phyloP scores from a whole-genome alignment of 2,797 vertebrate species.

The Paratrypauchen microcephalus region DNA sequence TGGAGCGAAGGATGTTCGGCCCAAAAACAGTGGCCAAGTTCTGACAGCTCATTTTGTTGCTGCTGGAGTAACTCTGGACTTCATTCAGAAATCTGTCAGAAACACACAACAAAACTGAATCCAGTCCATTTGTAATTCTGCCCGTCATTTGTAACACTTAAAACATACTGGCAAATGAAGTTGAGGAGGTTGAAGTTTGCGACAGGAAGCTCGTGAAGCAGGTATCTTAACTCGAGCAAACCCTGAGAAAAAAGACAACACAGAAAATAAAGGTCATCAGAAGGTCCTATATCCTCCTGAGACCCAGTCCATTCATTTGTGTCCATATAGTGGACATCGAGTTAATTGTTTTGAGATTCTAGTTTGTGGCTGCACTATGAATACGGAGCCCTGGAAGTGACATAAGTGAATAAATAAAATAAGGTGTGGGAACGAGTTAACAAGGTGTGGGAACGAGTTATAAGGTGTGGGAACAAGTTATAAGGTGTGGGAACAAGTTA shows the following conservation, averaged over 20 bases:
- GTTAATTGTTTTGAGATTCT: no score
- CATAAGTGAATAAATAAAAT: no score
- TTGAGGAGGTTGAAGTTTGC: conserved; percentile 81
- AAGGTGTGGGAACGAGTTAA: no score
- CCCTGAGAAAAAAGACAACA: conserved; percentile 51
- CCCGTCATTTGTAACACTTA: no score
- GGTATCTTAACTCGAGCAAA: conserved; percentile 68
- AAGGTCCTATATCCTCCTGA: neutral
- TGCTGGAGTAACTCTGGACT: conserved; percentile 76
- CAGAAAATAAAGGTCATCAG: neutral
- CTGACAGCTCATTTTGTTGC: conserved; percentile 80
- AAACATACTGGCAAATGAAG: conserved; percentile 79
- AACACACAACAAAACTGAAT: neutral
- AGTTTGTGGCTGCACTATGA: no score
- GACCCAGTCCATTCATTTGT: no score
- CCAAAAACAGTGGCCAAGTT: conserved; percentile 83
- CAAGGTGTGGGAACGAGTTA: no score
- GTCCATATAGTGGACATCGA: no score
- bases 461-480: no score
- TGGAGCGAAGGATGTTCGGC: conserved; percentile 80
- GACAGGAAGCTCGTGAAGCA: conserved; percentile 77
- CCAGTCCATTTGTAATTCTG: neutral
- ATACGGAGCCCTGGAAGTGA: no score
- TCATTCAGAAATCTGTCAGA: conserved; percentile 77
- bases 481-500: no score